Percentiles rank a stretch among this genome's conserved stretches.
These are phyloP conservation scores for Myotis yumanensis DNA, from an alignment of 2,113 vertebrate genomes.

Conservation along the genomic window DNA sequence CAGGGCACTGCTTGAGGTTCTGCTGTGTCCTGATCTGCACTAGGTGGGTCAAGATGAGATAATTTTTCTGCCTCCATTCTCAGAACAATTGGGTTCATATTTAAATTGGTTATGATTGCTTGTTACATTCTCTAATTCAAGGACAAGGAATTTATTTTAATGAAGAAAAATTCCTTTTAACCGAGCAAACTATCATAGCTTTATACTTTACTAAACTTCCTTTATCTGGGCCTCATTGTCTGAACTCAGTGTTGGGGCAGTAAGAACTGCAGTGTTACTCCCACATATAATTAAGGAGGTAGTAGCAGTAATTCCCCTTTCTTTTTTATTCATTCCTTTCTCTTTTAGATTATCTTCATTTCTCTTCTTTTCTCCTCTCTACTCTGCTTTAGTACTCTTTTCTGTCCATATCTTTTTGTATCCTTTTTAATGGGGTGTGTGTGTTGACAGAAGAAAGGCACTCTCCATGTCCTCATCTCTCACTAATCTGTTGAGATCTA, in stretches of 20 bases:
- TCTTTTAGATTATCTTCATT: constrained; percentile 14
- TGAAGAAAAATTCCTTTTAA: background rate
- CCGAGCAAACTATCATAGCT: background rate
- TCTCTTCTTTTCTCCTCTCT: background rate
- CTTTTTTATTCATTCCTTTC: background rate
- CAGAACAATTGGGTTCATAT: background rate
- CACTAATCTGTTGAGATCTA: background rate
- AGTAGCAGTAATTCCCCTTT: background rate
- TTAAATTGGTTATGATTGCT: background rate
- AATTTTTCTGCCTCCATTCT: background rate
- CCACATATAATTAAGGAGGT: background rate
- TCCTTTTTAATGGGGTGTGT: background rate
- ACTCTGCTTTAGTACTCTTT: background rate
- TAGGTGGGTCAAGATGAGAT: background rate
- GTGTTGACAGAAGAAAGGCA: background rate
- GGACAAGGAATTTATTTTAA: background rate
- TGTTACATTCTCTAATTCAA: background rate
- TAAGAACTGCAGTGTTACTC: background rate
- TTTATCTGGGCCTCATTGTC: background rate
- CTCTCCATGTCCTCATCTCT: background rate
- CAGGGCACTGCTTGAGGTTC: background rate
- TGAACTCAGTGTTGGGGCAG: background rate
- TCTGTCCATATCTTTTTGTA: background rate
- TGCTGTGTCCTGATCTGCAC: background rate
- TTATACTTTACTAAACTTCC: background rate